phyloP scores from a whole-genome alignment of 2,888 invertebrate genomes.

The Synergus gifuensis region DNA sequence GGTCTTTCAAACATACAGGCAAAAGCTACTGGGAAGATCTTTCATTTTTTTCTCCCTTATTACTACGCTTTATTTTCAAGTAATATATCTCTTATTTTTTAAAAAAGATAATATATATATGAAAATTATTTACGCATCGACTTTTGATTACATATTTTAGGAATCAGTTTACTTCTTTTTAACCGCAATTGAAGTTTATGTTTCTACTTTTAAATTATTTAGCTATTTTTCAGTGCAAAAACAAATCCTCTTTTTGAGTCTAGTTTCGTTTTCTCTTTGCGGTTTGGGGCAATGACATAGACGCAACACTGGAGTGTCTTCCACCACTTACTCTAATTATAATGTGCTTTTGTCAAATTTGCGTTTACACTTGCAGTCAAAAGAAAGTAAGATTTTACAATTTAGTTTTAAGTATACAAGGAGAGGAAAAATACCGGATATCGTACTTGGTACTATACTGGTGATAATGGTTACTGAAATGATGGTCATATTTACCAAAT shows the following conservation, averaged over 20 bases:
- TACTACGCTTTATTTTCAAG: not conserved
- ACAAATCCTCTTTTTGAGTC: not conserved
- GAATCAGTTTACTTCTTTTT: too few species aligned
- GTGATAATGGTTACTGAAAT: too few species aligned
- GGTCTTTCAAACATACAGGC: not conserved
- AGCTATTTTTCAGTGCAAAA: not conserved
- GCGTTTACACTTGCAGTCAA: not conserved
- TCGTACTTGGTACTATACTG: too few species aligned
- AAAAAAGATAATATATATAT: not conserved
- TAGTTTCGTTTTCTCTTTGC: constrained; percentile 24
- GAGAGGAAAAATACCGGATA: too few species aligned
- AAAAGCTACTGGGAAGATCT: not conserved
- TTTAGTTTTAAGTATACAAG: too few species aligned
- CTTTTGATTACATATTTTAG: too few species aligned
- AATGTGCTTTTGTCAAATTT: not conserved
- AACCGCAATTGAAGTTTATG: not conserved
- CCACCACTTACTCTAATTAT: not conserved
- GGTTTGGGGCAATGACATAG: not conserved
- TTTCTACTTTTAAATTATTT: not conserved
- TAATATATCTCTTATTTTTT: not conserved
- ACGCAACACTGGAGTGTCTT: not conserved
- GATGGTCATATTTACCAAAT: too few species aligned
- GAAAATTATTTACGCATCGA: not conserved
- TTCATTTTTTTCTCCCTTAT: not conserved
- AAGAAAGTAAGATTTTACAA: constrained; percentile 8